A percentile compares a stretch with the other conserved stretches of the same genome.
Evolutionary conservation across 2,888 invertebrate species (phyloP).

Genomic region (Pandemis corylana): DNA sequence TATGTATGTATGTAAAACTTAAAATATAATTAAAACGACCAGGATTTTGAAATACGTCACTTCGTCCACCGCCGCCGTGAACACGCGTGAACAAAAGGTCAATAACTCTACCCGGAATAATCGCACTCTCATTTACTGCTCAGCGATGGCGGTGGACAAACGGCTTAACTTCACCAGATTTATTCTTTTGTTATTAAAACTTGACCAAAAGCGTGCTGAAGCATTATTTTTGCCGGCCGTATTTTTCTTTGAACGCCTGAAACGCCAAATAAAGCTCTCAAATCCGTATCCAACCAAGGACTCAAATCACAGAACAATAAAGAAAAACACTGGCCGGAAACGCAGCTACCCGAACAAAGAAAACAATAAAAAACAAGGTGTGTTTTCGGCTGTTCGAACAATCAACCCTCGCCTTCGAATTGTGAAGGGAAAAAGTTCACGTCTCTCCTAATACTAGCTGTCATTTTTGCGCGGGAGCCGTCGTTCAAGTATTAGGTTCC

Average conservation of each 20-base stretch:
- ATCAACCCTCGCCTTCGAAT: conserved; percentile 41
- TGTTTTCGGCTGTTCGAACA: conserved; percentile 39
- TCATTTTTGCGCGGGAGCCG: conserved; percentile 39
- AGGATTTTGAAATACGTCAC: too few species aligned
- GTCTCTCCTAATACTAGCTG: conserved; percentile 39
- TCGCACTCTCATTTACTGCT: too few species aligned
- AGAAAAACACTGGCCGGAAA: conserved; percentile 30
- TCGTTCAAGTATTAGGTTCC: conserved; percentile 53
- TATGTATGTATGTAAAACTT: too few species aligned
- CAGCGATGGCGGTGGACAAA: too few species aligned
- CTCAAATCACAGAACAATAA: conserved; percentile 37
- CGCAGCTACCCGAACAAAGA: conserved; percentile 32
- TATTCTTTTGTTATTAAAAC: neutral
- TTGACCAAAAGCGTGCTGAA: neutral
- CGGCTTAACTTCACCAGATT: neutral
- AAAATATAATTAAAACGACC: too few species aligned
- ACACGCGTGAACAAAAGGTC: too few species aligned
- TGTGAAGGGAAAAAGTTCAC: conserved; percentile 37
- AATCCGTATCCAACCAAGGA: conserved; percentile 16
- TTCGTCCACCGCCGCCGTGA: too few species aligned
- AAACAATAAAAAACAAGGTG: conserved; percentile 43
- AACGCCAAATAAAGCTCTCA: conserved; percentile 10
- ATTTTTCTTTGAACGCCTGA: conserved; percentile 4
- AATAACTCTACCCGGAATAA: too few species aligned
- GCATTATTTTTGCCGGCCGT: neutral